Base-by-base conservation (phyloP, 2,113 vertebrate genomes). In the Arvicanthis niloticus region DNA sequence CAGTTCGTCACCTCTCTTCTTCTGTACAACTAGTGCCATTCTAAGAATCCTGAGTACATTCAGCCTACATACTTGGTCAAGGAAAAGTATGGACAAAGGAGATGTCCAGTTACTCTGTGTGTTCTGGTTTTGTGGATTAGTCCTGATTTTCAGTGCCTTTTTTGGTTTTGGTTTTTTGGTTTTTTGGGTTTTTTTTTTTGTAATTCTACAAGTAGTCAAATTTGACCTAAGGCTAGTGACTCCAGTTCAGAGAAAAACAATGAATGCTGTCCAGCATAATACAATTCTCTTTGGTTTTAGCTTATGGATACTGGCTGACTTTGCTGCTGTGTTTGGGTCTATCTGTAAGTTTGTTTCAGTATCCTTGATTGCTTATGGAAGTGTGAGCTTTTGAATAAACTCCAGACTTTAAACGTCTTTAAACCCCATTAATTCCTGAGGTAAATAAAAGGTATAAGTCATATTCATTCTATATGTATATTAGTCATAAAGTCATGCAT, bases 211-310 rank as follows among this genome's bases (percentile, higher is more conserved):
- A 68, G 7, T 85, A 60, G 48, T 21, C 90, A 51, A 90, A 82
- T 70, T 51, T 31, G 24, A 73, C 34, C 10, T 48, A 53, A 48
- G 26, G 31, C 80, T 88, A 48, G 42, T 34, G 31, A 67, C 37
- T 73, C n/a, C 92, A 45, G 29, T 16, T 60, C 45, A 88, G 80
- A 81, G 45, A 62, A 80, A 95, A 96, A 51, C 88, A 96, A 68
- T 29, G 37, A 93, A 22, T 85, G 26, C 3, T 65, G 5, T 77
- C 26, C 48, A n/a, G 10, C 21, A 24, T 67, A 72, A 95, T 4
- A 13, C 10, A 37, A 53, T 37, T 56, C 68, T 34, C 51, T 73
- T 58, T 60, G 77, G 37, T 91, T 82, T 84, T 89, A 37, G 8
- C 31, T 73, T 68, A 13, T 70, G 37, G 29, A 45, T 67, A 77